Conservation (phyloP, 2,113 vertebrate species). For the Elephantulus edwardii region DNA sequence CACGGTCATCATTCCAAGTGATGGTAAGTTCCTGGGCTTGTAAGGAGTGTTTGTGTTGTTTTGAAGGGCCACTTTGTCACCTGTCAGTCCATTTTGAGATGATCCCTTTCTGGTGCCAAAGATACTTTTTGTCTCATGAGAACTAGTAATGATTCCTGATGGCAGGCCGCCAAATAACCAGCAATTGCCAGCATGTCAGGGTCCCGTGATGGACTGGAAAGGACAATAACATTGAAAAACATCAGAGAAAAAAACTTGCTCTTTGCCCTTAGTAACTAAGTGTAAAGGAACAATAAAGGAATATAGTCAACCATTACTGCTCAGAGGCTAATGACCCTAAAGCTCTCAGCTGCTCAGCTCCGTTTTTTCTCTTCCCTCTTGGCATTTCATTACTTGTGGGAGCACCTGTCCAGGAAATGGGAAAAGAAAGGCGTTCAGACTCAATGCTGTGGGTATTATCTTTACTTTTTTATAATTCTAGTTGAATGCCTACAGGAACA, state of each 20-base stretch:
- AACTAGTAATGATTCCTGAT: background rate
- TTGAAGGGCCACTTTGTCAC: background rate
- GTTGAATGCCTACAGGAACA: slow-evolving; percentile 46
- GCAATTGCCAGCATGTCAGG: slow-evolving; percentile 5
- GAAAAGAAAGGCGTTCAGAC: slow-evolving; percentile 38
- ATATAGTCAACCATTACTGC: background rate
- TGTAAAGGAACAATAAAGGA: slow-evolving; percentile 9
- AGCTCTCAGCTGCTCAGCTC: background rate
- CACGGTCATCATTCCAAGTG: background rate
- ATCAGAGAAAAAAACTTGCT: slow-evolving; percentile 15
- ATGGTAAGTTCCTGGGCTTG: background rate
- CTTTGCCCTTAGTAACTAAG: slow-evolving; percentile 7
- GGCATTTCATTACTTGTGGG: slow-evolving; percentile 9
- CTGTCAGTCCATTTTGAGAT: background rate
- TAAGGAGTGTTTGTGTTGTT: background rate
- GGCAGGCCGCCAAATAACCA: background rate
- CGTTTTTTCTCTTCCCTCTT: background rate
- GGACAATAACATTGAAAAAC: slow-evolving; percentile 26
- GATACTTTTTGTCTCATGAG: background rate
- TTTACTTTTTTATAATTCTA: slow-evolving; percentile 27
- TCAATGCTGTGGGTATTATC: slow-evolving; percentile 19
- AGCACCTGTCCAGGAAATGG: slow-evolving; percentile 30
- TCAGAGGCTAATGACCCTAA: background rate
- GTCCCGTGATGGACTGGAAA: background rate
- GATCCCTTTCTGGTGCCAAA: background rate